A percentile compares a stretch with the other conserved stretches of the same genome.
Conservation (phyloP, 2,888 invertebrate genomes). For the Conomelus anceps region DNA sequence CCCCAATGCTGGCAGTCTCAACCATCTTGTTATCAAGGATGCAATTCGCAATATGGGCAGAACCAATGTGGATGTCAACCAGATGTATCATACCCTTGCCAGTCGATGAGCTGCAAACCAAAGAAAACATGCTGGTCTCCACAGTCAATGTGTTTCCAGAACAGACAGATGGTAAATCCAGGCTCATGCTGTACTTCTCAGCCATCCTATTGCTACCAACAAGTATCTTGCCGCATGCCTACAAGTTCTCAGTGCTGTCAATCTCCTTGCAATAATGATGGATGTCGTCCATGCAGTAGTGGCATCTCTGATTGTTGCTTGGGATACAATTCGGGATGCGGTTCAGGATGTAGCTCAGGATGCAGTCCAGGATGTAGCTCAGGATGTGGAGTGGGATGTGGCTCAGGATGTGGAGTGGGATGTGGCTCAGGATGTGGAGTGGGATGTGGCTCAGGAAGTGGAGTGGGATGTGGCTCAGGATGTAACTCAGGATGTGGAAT, state of each 20-base stretch:
- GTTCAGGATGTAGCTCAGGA: neutral
- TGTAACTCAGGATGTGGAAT: neutral
- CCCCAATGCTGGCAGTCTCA: neutral
- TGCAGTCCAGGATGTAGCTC: neutral
- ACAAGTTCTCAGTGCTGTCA: no score
- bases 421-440: neutral
- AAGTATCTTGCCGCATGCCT: neutral
- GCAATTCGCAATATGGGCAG: neutral
- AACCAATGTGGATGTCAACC: neutral
- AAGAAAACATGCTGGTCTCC: neutral
- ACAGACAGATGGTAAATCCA: neutral
- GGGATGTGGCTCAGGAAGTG: neutral
- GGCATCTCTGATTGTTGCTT: neutral
- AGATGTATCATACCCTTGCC: neutral
- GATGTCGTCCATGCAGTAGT: neutral
- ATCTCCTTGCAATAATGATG: neutral
- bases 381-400: neutral
- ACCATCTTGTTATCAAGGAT: neutral
- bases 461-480: neutral
- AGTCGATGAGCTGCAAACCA: neutral
- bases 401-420: neutral
- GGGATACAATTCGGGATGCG: neutral
- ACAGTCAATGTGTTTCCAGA: neutral
- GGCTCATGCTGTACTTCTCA: no score
- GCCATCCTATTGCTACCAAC: neutral